phyloP scores from a whole-genome alignment of 2,888 invertebrate species.

The Malthinus seriepunctatus region DNA sequence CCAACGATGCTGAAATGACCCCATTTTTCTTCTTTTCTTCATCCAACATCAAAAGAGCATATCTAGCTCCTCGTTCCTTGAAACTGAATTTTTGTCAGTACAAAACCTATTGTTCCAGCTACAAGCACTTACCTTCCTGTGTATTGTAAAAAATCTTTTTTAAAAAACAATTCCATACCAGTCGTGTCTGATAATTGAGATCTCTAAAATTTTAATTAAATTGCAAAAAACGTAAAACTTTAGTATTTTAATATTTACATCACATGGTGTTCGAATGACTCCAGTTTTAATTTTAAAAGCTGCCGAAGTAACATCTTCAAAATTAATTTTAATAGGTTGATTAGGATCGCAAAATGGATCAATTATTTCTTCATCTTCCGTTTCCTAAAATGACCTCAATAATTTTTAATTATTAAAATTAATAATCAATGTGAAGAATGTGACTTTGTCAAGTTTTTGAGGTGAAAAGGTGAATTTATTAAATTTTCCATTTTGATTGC shows the following conservation, averaged over 20 bases:
- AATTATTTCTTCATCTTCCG: conserved; percentile 35
- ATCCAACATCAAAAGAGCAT: conserved; percentile 76
- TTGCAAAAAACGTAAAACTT: not conserved
- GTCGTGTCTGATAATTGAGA: conserved; percentile 79
- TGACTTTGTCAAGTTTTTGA: no score
- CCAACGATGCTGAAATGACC: conserved; percentile 91
- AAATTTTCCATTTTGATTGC: no score
- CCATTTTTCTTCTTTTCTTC: conserved; percentile 73
- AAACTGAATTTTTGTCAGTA: conserved; percentile 63
- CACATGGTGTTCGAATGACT: conserved; percentile 83
- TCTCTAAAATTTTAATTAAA: conserved; percentile 60
- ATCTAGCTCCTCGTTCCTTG: conserved; percentile 92
- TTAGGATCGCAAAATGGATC: conserved; percentile 66
- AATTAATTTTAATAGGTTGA: conserved; percentile 71
- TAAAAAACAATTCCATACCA: conserved; percentile 87
- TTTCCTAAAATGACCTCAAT: conserved; percentile 20
- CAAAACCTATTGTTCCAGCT: not conserved
- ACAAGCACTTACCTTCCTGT: conserved; percentile 78
- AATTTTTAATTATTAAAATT: not conserved
- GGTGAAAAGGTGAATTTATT: no score
- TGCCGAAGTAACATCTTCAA: conserved; percentile 88
- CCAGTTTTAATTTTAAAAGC: conserved; percentile 86
- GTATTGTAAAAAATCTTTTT: conserved; percentile 91
- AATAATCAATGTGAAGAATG: no score
- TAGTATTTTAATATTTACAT: conserved; percentile 59